phyloP scores from a whole-genome alignment of 2,888 invertebrate species.

The Notodonta ziczac region DNA sequence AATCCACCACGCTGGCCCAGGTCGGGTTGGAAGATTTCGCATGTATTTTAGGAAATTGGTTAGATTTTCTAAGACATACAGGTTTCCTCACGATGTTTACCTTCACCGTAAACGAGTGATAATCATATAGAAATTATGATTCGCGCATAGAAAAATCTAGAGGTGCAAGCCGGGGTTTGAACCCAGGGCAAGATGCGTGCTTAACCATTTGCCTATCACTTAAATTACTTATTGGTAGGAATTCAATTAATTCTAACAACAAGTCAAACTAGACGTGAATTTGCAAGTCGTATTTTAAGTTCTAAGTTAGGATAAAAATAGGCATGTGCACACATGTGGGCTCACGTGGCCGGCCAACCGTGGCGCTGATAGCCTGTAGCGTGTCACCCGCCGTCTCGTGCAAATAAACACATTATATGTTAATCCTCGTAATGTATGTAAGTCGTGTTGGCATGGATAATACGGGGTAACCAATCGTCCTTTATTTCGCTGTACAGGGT shows the following conservation, averaged over 20 bases:
- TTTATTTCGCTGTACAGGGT: background rate
- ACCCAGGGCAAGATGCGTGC: too few species aligned
- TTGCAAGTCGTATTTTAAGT: background rate
- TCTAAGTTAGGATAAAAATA: constrained; percentile 33
- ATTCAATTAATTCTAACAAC: background rate
- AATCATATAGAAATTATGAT: too few species aligned
- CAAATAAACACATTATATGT: constrained; percentile 2
- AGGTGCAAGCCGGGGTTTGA: too few species aligned
- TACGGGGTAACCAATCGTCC: background rate
- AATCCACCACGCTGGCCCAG: too few species aligned
- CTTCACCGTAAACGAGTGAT: too few species aligned
- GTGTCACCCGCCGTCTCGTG: constrained; percentile 11
- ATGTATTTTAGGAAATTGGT: too few species aligned
- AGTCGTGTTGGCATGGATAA: background rate
- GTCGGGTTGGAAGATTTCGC: too few species aligned
- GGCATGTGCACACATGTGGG: constrained; percentile 45
- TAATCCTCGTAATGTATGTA: background rate
- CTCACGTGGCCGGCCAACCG: constrained; percentile 55
- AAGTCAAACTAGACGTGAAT: background rate
- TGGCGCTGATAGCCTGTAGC: constrained; percentile 57
- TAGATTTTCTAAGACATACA: too few species aligned
- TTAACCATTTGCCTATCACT: too few species aligned
- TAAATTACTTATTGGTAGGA: background rate
- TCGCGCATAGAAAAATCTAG: too few species aligned
- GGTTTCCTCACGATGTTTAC: too few species aligned